These are phyloP conservation scores for Gallinago paraguaiae DNA, from an alignment of 2,113 vertebrate genomes.

Conservation along the genomic window DNA sequence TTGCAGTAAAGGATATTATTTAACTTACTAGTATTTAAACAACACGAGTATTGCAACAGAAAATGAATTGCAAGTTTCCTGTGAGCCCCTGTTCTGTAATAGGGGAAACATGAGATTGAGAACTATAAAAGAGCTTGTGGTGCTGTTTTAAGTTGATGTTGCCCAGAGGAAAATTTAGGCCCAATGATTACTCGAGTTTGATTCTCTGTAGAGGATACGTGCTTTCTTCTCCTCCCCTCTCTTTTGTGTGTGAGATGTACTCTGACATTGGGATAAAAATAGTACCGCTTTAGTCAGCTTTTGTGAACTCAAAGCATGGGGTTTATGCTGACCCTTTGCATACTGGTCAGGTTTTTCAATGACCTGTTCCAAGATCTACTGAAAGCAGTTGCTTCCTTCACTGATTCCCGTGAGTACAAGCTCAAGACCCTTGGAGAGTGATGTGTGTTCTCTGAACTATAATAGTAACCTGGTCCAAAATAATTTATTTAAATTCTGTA, in stretches of 20 bases:
- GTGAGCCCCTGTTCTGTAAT: background rate
- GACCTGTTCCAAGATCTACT: background rate
- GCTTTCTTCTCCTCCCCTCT: background rate
- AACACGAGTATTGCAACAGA: background rate
- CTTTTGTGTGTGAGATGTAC: background rate
- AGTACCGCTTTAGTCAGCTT: constrained; percentile 17
- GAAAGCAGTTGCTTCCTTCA: background rate
- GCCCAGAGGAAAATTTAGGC: background rate
- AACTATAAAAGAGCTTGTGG: background rate
- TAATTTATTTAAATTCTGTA: background rate
- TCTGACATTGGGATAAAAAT: constrained; percentile 41
- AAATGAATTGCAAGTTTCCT: background rate
- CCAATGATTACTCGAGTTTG: background rate
- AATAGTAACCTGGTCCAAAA: background rate
- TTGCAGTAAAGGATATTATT: background rate
- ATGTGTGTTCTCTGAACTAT: background rate
- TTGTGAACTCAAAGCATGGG: background rate
- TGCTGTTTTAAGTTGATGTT: background rate
- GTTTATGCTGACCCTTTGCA: constrained; percentile 16
- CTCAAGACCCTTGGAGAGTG: background rate
- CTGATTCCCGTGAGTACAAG: background rate
- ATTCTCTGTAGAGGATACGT: background rate
- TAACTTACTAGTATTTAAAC: background rate
- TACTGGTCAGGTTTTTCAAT: background rate
- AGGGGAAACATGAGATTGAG: background rate